A percentile compares a stretch with the other conserved stretches of the same genome.
phyloP scores from a whole-genome alignment of 1,140 invertebrate species.

The Papilio helenus region DNA sequence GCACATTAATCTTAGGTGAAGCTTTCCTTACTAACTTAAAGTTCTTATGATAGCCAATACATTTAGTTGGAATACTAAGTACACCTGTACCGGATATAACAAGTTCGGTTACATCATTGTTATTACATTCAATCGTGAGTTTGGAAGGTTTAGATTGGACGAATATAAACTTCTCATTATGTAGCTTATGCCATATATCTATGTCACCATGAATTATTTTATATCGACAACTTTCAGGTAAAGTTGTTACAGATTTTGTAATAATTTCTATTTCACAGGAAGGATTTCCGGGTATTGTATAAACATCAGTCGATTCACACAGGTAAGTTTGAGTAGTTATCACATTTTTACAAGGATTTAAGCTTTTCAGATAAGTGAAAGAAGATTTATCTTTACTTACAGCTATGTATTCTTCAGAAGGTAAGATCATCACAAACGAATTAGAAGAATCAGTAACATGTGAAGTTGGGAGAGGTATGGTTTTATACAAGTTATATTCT shows the following conservation, averaged over 20 bases:
- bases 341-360: slow-evolving; percentile 16
- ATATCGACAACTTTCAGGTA: slow-evolving; percentile 27
- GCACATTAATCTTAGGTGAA: slow-evolving; percentile 30
- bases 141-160: slow-evolving; percentile 34
- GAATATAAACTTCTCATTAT: slow-evolving; percentile 39
- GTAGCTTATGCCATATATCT: slow-evolving; percentile 42
- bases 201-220: slow-evolving; percentile 24
- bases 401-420: slow-evolving; percentile 7
- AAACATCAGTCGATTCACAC: slow-evolving; percentile 30
- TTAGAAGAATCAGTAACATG: background rate
- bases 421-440: slow-evolving; percentile 4
- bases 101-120: slow-evolving; percentile 28
- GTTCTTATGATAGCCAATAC: slow-evolving; percentile 35
- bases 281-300: slow-evolving; percentile 33
- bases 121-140: slow-evolving; percentile 30
- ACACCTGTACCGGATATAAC: slow-evolving; percentile 38
- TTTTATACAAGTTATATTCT: slow-evolving; percentile 42
- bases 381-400: slow-evolving; percentile 30
- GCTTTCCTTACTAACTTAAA: slow-evolving; percentile 13
- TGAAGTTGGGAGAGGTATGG: slow-evolving; percentile 23
- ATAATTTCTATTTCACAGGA: slow-evolving; percentile 41
- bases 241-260: slow-evolving; percentile 30
- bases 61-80: slow-evolving; percentile 27
- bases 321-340: slow-evolving; percentile 21
- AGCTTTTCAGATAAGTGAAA: slow-evolving; percentile 4